Base-by-base conservation (phyloP, 1,140 invertebrate species). In the Bombus confusus region DNA sequence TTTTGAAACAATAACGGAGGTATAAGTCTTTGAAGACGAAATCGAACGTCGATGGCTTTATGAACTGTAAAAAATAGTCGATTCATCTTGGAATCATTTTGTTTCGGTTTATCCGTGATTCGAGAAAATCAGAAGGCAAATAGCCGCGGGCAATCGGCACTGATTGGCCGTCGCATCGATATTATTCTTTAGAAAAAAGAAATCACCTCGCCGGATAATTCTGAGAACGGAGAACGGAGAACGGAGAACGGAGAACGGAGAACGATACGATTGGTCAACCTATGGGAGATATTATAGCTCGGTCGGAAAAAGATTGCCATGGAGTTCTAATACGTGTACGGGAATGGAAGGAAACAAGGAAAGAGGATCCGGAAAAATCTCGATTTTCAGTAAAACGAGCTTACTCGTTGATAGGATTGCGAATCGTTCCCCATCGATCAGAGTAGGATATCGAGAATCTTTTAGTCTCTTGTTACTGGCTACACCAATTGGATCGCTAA, bases 211-310 rank as follows among this genome's bases (percentile, higher is more conserved):
- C 34, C 31, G 39, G 69, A 81, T 80, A 86, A 86, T 43, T 37
- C 79, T 18, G 15, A n/a, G n/a, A n/a, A n/a, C n/a, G n/a, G n/a
- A n/a, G n/a, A n/a, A n/a, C n/a, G n/a, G n/a, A n/a, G n/a, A n/a
- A n/a, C n/a, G n/a, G n/a, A n/a, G n/a, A n/a, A n/a, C n/a, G n/a
- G n/a, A n/a, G n/a, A n/a, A n/a, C 47, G 47, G 80, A 87, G 39
- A 66, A 80, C 47, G 74, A 77, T 28, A 79, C 68, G 83, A 85
- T 78, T 88, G 82, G 62, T 88, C 62, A 86, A 88, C 43, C 41
- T 86, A 57, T 43, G 66, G n/a, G 47, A 10, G 77, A 86, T 79
- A 57, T 76, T 69, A 73, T 82, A 62, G 52, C 57, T 34, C 64
- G 15, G 57, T 25, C 8, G 18, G 57, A 69, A 64, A 39, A 57